Base-by-base conservation (phyloP, 2,888 invertebrate species). In the Pseudeuparius sepicola region DNA sequence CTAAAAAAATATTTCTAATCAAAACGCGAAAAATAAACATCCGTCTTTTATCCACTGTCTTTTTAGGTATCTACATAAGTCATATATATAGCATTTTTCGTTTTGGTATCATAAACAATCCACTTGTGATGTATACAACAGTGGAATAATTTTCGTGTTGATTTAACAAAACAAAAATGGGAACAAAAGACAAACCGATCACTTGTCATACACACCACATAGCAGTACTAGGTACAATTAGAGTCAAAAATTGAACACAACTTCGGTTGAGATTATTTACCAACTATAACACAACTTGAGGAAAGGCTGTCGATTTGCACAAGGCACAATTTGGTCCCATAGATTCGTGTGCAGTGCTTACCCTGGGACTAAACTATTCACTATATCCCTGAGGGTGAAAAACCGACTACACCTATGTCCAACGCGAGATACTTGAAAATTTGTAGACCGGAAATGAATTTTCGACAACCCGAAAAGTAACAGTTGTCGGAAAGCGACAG, bases 221-320 rank as follows among this genome's bases (percentile, higher is more conserved):
- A n/a, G 53, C 47, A 56, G 56, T 49, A n/a, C 46, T 57, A 60
- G 59, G 58, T 60, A 60, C 59, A 53, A n/a, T n/a, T 51, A 51
- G 53, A 57, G 54, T 57, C 55, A 54, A n/a, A n/a, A 51, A 55
- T 56, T 61, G 61, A 61, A 61, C 61, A 61, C 61, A 55, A n/a
- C n/a, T n/a, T 54, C 54, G 60, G 61, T 56, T 57, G 56, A 57
- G n/a, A n/a, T n/a, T n/a, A n/a, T n/a, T n/a, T n/a, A n/a, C n/a
- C n/a, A n/a, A 53, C 51, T 54, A 55, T 53, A 54, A 54, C 54
- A 56, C 52, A 45, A 43, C n/a, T n/a, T n/a, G n/a, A n/a, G 43
- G 41, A 39, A 40, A 49, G 44, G 45, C 45, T 44, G 47, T 50
- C 45, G 46, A 45, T 48, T 44, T 42, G 40, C 45, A 39, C 46